Base-by-base conservation (phyloP, 2,797 vertebrate genomes). In the Cirrhinus molitorella region DNA sequence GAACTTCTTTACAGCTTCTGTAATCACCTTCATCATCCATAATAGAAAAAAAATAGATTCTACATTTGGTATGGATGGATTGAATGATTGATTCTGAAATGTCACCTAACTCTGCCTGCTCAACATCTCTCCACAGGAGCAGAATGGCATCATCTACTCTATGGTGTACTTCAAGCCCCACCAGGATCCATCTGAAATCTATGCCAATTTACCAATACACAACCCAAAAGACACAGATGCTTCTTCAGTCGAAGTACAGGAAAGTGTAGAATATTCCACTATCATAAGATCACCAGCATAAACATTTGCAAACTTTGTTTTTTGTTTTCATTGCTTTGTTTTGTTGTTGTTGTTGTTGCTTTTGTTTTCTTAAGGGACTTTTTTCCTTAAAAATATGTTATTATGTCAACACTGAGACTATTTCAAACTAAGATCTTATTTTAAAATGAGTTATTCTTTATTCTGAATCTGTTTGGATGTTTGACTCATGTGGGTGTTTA, bases 251-350 rank as follows among this genome's bases (percentile, higher is more conserved):
- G 87, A 90, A 70, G 67, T 51, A 49, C 77, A 86, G 84, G 92
- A 90, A 75, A 88, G 25, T 34, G 94, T 94, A 79, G 94, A 93
- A 85, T 95, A 95, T 79, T 93, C 94, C 68, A 92, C 84, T 1
- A 68, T 95, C 81, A 90, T 92, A 6, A 49, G 88, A 65, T 82
- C 89, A 37, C 79, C 70, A 37, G 89, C 51, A 91, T 73, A 65
- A 55, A 31, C 21, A 23, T 12, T 47, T 19, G 10, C 5, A 21
- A 37, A n/a, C 19, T 28, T 51, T 55, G 17, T 51, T 21, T 55
- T 40, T 5, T 21, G 40, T 47, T 55, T 40, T 25, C 3, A 75
- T n/a, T 55, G 8, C 12, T 23, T 55, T 3, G 8, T 10, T 23
- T 23, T 16, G n/a, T 25, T 37, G 37, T 74, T 21, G 5, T 25